A percentile compares a stretch with the other conserved stretches of the same genome.
phyloP scores from a whole-genome alignment of 2,888 invertebrate species.

The Yponomeuta sedellus region DNA sequence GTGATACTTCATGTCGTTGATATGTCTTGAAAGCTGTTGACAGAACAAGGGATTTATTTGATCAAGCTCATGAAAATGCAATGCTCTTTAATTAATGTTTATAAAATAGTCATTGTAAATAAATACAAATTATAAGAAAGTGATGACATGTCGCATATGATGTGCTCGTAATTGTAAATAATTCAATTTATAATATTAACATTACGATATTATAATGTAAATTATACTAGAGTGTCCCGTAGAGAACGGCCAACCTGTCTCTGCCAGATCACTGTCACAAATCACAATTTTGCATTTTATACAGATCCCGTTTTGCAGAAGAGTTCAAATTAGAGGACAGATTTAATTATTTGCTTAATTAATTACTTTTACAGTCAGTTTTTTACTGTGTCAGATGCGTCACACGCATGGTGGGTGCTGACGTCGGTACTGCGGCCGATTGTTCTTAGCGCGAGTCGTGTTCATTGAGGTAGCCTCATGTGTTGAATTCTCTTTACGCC shows the following conservation, averaged over 20 bases:
- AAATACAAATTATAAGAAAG: conserved; percentile 62
- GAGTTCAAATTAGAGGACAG: conserved; percentile 56
- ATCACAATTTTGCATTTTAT: conserved; percentile 65
- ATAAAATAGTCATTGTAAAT: conserved; percentile 72
- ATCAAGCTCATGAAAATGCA: conserved; percentile 68
- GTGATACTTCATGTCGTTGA: background rate
- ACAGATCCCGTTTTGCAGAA: conserved; percentile 44
- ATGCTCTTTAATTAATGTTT: conserved; percentile 69
- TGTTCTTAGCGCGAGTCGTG: conserved; percentile 4
- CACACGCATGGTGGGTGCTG: conserved; percentile 54
- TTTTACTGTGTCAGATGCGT: conserved; percentile 50
- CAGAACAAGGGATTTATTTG: conserved; percentile 67
- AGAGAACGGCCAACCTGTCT: conserved; percentile 58
- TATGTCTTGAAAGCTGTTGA: conserved; percentile 7
- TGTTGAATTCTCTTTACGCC: background rate
- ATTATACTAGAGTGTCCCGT: conserved; percentile 68
- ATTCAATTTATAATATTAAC: conserved; percentile 60
- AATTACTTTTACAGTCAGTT: conserved; percentile 35
- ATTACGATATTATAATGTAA: conserved; percentile 58
- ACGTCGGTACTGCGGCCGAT: conserved; percentile 38
- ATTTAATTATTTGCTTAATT: conserved; percentile 58
- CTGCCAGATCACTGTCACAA: conserved; percentile 66
- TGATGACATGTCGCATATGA: conserved; percentile 49
- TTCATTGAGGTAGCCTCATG: background rate
- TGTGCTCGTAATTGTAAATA: conserved; percentile 71